Conservation (phyloP, 2,888 invertebrate genomes). For the Ypsolopha sequella region DNA sequence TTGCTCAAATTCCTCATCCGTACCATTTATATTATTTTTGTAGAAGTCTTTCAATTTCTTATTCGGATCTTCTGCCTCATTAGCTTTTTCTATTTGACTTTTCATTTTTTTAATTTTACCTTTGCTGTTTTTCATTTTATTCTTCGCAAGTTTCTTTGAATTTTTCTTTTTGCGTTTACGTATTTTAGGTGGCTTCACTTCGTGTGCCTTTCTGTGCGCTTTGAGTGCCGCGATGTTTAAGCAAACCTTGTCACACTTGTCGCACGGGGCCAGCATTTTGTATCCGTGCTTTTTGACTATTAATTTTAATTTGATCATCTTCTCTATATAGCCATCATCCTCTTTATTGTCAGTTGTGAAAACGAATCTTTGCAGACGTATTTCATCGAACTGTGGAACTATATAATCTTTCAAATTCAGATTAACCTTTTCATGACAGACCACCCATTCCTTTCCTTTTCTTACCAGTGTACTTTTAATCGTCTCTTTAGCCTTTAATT, state of each 20-base stretch:
- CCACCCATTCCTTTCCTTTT: slow-evolving; percentile 39
- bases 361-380: slow-evolving; percentile 10
- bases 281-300: slow-evolving; percentile 29
- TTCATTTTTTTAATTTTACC: neutral
- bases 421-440: slow-evolving; percentile 28
- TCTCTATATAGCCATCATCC: slow-evolving; percentile 24
- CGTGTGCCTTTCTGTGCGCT: slow-evolving; percentile 38
- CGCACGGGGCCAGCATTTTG: slow-evolving; percentile 44
- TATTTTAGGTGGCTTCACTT: slow-evolving; percentile 33
- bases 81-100: neutral
- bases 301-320: slow-evolving; percentile 28
- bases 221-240: slow-evolving; percentile 36
- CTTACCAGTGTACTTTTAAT: slow-evolving; percentile 37
- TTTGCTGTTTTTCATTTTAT: neutral
- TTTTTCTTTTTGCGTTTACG: slow-evolving; percentile 30
- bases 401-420: slow-evolving; percentile 16
- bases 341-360: slow-evolving; percentile 13
- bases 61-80: neutral
- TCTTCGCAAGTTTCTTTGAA: neutral
- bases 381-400: slow-evolving; percentile 23
- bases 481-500: slow-evolving; percentile 21
- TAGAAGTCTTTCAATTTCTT: slow-evolving; percentile 38
- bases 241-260: slow-evolving; percentile 45
- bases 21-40: slow-evolving; percentile 40
- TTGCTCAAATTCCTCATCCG: slow-evolving; percentile 54